Base-by-base conservation (phyloP, 2,888 invertebrate genomes). In the Orchesellides sinensis region DNA sequence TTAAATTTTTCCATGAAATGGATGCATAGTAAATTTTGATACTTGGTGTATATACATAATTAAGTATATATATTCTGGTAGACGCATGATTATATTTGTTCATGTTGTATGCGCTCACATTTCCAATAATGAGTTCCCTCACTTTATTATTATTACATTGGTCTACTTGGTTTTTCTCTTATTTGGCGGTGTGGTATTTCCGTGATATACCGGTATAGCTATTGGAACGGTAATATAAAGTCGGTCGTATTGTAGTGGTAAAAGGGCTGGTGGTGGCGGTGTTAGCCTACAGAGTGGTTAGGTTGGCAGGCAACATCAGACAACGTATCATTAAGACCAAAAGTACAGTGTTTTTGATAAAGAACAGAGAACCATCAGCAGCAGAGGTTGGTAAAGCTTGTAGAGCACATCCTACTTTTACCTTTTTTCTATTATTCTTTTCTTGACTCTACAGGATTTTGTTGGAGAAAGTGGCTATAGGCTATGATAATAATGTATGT, bases 281-380 rank as follows among this genome's bases (percentile, higher is more conserved):
- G 14, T 56, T 56, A 27, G 23, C n/a, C n/a, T n/a, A n/a, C n/a
- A 70, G n/a, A 70, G 19, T 17, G 21, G 29, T 6, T 35, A 29
- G 63, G 29, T 8, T 29, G 32, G 69, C 52, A 54, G n/a, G 21
- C 65, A 65, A 69, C 72, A 79, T 27, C 29, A 73, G 61, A 56
- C 73, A 81, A 59, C 68, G 52, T 81, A 81, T 73, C 81, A 81
- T 61, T 74, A 68, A 72, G 29, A 21, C 27, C 32, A 74, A n/a
- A n/a, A 73, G 70, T 59, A 19, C 73, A 68, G 49, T 59, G 56
- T 45, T 81, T 69, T 56, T 63, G 69, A 74, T 68, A 32, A 81
- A 69, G 81, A 69, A 49, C 61, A 47, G 29, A 79, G 52, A 23
- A 19, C 45, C 21, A 72, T 21, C 27, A 56, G 27, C 12, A n/a